Evolutionary conservation across 1,140 invertebrate species (phyloP), one percentile per base, ranked within the genome.

Genomic region (Cotesia typhae): DNA sequence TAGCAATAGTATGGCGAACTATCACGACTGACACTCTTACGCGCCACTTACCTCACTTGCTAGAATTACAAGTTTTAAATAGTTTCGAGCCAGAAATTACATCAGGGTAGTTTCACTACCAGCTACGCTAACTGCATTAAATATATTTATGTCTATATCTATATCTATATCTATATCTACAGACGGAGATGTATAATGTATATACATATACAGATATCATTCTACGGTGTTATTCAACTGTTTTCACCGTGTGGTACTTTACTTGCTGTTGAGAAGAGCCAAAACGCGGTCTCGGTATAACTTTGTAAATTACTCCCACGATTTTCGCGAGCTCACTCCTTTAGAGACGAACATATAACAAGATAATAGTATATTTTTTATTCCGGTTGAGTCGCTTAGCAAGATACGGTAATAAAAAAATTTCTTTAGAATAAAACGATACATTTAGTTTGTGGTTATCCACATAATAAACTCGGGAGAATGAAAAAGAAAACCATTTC

Each of bases 1-100:
- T 47, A 47, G 10, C 41, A 47, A 47, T 47, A 47, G 41, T 47
- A 47, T 47, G 41, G 41, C 51, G 69, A 35, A 61, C 38, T 53
- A 71, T 71, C 59, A 47, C 69, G 17, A 64, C 69, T 47, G 4
- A 17, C 67, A 41, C 63, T 59, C 55, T 57, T 68, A 67, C 60
- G 47, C 66, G 47, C 66, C 67, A 66, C 70, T 72, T 71, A 71
- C 51, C 69, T 67, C 57, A 36, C 55, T 38, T 64, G 38, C 53
- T 37, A 67, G 57, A 53, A 61, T 75, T 72, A 67, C 74, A 75
- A 75, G 74, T 75, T 75, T 75, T 72, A 75, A 75, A 75, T 75
- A 75, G 74, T 75, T 75, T 72, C 60, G 36, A 65, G 61, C 57
- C 55, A 69, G 71, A 70, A 75, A 75, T 75, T 72, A 75, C 74